phyloP scores from a whole-genome alignment of 64 coral and sea anemone species.

The Hydrozoanthus tunicans region DNA sequence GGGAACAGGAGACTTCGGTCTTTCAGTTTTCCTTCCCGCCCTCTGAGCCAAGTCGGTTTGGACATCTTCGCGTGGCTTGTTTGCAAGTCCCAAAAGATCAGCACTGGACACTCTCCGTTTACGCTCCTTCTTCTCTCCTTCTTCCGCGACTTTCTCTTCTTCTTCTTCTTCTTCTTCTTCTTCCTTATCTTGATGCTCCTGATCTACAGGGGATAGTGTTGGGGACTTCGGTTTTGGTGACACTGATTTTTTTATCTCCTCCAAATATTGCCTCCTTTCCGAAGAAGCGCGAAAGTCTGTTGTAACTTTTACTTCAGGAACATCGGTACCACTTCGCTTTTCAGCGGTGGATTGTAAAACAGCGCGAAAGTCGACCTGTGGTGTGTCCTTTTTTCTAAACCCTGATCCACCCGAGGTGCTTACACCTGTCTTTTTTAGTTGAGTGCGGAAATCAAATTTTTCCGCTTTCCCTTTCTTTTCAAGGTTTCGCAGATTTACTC shows the following conservation, averaged over 20 bases:
- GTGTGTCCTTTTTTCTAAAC: constrained; percentile 1
- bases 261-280: constrained; percentile 38
- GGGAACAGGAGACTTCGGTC: not conserved
- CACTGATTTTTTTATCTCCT: constrained; percentile 51
- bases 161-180: not conserved
- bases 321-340: not conserved
- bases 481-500: constrained; percentile 50
- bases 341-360: constrained; percentile 1
- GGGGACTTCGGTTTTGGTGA: constrained; percentile 26
- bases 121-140: constrained; percentile 7
- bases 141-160: not conserved
- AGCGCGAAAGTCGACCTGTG: constrained; percentile 13
- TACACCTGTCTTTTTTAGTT: constrained; percentile 47
- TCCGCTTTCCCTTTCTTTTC: constrained; percentile 49
- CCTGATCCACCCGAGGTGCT: constrained; percentile 11
- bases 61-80: constrained; percentile 31
- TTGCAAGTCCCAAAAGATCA: constrained; percentile 47
- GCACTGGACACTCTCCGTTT: constrained; percentile 52
- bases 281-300: not conserved
- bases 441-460: constrained; percentile 51
- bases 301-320: constrained; percentile 7
- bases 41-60: constrained; percentile 18
- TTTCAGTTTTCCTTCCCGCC: constrained; percentile 15
- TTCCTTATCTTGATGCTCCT: constrained; percentile 24
- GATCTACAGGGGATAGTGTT: not conserved